Conservation (phyloP, 2,113 vertebrate species). For the Peromyscus polionotus region DNA sequence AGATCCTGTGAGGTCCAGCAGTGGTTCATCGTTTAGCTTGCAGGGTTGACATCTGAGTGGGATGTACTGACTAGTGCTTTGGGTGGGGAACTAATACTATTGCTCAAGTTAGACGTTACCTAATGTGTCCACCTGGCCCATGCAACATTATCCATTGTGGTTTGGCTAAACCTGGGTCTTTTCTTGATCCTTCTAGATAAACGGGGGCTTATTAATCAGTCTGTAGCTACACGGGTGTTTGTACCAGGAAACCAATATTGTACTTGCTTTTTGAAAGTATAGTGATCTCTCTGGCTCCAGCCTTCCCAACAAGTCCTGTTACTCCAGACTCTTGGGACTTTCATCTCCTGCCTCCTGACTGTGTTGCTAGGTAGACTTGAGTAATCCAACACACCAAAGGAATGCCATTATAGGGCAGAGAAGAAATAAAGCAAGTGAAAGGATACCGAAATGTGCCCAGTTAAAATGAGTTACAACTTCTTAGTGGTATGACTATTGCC, state of each 20-base stretch:
- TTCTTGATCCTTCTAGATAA: background rate
- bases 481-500: background rate
- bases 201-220: background rate
- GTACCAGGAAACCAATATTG: background rate
- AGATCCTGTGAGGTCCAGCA: too few species aligned
- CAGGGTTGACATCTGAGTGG: background rate
- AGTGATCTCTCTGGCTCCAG: background rate
- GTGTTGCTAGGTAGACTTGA: background rate
- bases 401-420: background rate
- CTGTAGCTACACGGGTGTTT: background rate
- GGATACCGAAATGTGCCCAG: background rate
- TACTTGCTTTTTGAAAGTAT: background rate
- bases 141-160: too few species aligned
- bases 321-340: background rate
- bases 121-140: background rate
- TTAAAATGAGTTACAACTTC: slow-evolving; percentile 9
- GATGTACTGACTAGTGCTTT: background rate
- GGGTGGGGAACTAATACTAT: background rate
- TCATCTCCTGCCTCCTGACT: background rate
- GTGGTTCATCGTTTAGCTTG: background rate
- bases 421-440: background rate
- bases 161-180: background rate
- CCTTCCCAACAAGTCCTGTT: background rate
- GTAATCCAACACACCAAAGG: background rate
- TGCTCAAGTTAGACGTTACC: background rate